phyloP scores from a whole-genome alignment of 2,797 vertebrate species.

The Helicolenus hilgendorfi region DNA sequence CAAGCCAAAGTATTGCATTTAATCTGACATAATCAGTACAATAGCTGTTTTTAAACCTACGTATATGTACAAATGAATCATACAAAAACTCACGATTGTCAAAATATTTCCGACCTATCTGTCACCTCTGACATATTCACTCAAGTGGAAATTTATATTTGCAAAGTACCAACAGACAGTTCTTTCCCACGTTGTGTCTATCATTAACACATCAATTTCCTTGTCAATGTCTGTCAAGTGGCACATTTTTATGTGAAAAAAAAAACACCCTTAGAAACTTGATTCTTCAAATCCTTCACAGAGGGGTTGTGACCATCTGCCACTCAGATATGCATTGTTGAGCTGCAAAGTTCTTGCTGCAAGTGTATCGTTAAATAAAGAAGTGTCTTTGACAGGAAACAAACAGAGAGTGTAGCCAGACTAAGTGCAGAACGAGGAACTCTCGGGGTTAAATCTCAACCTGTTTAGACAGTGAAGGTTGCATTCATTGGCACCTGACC shows the following conservation, averaged over 20 bases:
- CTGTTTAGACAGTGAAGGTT: constrained; percentile 74
- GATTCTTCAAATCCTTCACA: constrained; percentile 66
- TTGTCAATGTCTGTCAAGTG: constrained; percentile 35
- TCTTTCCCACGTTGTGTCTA: constrained; percentile 22
- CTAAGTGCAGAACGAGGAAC: constrained; percentile 47
- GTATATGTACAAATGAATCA: not conserved
- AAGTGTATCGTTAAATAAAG: constrained; percentile 82
- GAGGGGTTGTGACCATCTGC: constrained; percentile 66
- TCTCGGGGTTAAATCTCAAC: constrained; percentile 54
- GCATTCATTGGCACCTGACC: constrained; percentile 81
- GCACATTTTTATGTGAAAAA: constrained; percentile 51
- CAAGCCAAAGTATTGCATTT: not conserved
- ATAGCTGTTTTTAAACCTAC: not conserved
- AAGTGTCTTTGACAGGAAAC: constrained; percentile 60
- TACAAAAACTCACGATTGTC: not conserved
- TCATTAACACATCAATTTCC: constrained; percentile 32
- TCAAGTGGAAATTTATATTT: constrained; percentile 20
- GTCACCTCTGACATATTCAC: not conserved
- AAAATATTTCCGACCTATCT: not conserved
- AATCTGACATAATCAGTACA: not conserved
- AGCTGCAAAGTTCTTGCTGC: constrained; percentile 51
- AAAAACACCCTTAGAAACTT: constrained; percentile 54
- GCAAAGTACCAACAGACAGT: not conserved
- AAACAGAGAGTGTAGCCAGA: constrained; percentile 62
- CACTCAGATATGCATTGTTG: constrained; percentile 81